Conservation (phyloP, 1,140 invertebrate species). For the Oscheius sp. region DNA sequence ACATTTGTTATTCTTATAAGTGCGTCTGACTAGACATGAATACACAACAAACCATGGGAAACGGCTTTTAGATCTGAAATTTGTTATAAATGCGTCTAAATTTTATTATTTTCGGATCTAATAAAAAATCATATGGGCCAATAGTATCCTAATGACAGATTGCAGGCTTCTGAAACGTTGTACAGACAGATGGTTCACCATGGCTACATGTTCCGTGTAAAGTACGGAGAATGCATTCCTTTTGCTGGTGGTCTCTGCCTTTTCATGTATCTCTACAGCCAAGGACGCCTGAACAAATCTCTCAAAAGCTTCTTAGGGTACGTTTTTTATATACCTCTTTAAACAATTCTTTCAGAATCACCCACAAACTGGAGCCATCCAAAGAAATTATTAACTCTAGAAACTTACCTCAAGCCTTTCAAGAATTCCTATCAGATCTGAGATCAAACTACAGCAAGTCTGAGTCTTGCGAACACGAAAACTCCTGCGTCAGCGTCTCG, state of each 20-base stretch:
- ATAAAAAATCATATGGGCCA: too few relatives aligned
- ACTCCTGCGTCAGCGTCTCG: conserved; percentile 45
- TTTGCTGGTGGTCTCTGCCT: conserved; percentile 49
- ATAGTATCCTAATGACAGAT: not conserved
- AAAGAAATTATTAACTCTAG: conserved; percentile 3
- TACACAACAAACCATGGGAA: too few relatives aligned
- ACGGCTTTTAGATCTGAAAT: too few relatives aligned
- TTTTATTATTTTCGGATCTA: too few relatives aligned
- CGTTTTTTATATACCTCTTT: conserved; percentile 5
- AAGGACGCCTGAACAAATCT: conserved; percentile 8
- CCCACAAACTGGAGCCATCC: conserved; percentile 25
- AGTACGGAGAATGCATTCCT: conserved; percentile 48
- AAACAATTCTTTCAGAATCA: conserved; percentile 25
- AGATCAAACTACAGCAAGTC: conserved; percentile 22
- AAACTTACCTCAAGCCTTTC: conserved; percentile 8
- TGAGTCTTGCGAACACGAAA: conserved; percentile 34
- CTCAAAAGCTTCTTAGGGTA: conserved; percentile 31
- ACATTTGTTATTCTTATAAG: too few relatives aligned
- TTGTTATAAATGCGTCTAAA: too few relatives aligned
- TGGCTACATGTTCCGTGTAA: conserved; percentile 41
- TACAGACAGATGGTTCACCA: conserved; percentile 53
- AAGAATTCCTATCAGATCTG: conserved; percentile 16
- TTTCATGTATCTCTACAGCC: conserved; percentile 31
- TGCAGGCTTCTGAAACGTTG: conserved; percentile 57
- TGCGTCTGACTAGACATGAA: too few relatives aligned